Evolutionary conservation across 2,113 vertebrate species (phyloP).

Genomic region (Crotophaga sulcirostris): DNA sequence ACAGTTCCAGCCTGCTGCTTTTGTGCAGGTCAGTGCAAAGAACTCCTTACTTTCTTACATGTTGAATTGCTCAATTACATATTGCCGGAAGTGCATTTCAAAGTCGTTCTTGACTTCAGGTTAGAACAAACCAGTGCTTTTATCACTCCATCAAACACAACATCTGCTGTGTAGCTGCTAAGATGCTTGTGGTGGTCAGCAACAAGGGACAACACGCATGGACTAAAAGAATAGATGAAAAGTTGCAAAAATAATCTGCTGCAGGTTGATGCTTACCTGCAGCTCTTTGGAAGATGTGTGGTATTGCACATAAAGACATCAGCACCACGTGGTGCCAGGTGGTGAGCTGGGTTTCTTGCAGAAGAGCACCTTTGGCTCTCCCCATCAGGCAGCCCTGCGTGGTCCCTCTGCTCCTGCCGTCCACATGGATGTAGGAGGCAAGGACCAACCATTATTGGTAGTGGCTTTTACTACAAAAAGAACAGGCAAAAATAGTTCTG

Average conservation of each 20-base stretch:
- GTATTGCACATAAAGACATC: accelerated
- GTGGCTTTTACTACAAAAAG: background rate
- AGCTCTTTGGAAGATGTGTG: background rate
- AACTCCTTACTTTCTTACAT: background rate
- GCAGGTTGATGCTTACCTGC: background rate
- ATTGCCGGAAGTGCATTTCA: background rate
- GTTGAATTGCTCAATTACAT: background rate
- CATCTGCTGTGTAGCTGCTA: background rate
- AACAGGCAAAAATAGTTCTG: background rate
- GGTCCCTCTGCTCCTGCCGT: background rate
- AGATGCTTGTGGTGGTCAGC: background rate
- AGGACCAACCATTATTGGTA: background rate
- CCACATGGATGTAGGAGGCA: background rate
- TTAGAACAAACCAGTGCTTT: accelerated
- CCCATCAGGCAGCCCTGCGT: background rate
- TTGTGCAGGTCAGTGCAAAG: background rate
- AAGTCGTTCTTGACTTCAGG: background rate
- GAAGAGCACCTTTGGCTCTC: background rate
- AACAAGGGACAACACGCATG: accelerated
- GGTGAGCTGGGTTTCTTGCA: background rate
- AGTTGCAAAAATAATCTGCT: background rate
- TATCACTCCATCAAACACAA: background rate
- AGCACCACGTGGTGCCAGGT: accelerated
- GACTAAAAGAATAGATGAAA: background rate
- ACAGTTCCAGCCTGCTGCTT: background rate